Conservation (phyloP, 1,140 invertebrate genomes). For the Hermetia illucens region DNA sequence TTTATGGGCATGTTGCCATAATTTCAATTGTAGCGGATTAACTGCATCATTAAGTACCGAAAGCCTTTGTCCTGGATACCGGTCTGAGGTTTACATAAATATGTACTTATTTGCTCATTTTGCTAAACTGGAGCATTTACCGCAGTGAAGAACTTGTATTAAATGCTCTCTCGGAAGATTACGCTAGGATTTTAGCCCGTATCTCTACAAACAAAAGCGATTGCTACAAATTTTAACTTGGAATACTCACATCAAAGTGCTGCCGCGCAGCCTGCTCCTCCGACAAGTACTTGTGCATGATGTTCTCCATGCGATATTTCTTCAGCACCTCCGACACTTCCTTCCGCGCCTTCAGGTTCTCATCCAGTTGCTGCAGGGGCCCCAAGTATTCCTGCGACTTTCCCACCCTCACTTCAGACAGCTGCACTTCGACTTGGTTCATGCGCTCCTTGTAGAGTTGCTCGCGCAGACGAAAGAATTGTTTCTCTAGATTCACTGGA, state of each 20-base stretch:
- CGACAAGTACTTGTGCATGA: conserved; percentile 74
- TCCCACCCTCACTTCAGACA: conserved; percentile 71
- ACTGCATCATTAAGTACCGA: too few species aligned
- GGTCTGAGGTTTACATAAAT: too few species aligned
- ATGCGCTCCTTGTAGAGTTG: conserved; percentile 80
- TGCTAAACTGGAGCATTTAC: too few species aligned
- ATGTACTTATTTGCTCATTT: too few species aligned
- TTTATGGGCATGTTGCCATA: too few species aligned
- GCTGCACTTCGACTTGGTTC: conserved; percentile 60
- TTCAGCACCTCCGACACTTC: conserved; percentile 80
- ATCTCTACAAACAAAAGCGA: too few species aligned
- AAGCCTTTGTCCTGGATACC: too few species aligned
- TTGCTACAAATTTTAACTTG: too few species aligned
- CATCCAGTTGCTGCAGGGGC: conserved; percentile 68
- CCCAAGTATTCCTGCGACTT: conserved; percentile 76
- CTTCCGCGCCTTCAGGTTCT: conserved; percentile 72
- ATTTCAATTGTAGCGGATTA: too few species aligned
- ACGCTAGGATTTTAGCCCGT: too few species aligned
- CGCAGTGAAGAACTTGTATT: too few species aligned
- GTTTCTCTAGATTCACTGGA: conserved; percentile 66
- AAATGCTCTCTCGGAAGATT: too few species aligned
- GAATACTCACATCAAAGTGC: conserved; percentile 61
- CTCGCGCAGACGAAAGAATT: conserved; percentile 75
- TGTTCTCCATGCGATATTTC: conserved; percentile 63
- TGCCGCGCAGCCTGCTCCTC: conserved; percentile 79